Base-by-base conservation (phyloP, 2,797 vertebrate genomes). In the Hylomyscus alleni region DNA sequence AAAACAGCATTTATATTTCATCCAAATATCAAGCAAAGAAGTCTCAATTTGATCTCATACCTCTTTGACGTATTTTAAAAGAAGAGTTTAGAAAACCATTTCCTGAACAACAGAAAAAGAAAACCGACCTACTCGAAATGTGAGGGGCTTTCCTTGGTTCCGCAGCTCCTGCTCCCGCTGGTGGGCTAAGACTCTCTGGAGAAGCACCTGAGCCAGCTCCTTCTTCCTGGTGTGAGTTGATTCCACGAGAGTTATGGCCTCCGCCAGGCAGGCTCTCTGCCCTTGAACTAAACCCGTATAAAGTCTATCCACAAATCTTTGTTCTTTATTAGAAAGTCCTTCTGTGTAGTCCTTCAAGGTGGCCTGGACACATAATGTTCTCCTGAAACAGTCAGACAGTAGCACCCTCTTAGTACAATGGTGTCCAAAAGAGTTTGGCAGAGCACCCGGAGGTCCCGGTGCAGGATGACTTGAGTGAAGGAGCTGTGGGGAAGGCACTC, bases 81-180 rank as follows among this genome's bases (percentile, higher is more conserved):
- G 34, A 29, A 96, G 29, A 75, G 0, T 84, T 52, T 15, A 78
- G 13, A 82, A 97, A 93, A 97, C n/a, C 50, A 97, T 86, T 84
- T 98, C 97, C 20, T 20, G 58, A 78, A 96, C 83, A 96, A 85
- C 95, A 29, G 52, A 56, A 40, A 52, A 54, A 97, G 95, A 97
- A 87, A 91, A 99, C 99, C 99, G 98, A 99, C 99, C 99, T 97
- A 99, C 99, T 99, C 99, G 99, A 98, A 99, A 99, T 95, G 99
- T 99, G 98, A 99, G 97, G 0, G 99, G 99, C 85, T 98, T 99
- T 97, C 99, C 99, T 97, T 98, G 98, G 96, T 99, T 99, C 62
- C 96, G 97, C 14, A 95, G 98, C 97, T 99, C 99, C 98, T 99
- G 99, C 97, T 99, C 98, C 98, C 98, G 98, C 98, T 99, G 99